Evolutionary conservation across 2,797 vertebrate genomes (phyloP).

Genomic region (Peromyscus melanophrys): DNA sequence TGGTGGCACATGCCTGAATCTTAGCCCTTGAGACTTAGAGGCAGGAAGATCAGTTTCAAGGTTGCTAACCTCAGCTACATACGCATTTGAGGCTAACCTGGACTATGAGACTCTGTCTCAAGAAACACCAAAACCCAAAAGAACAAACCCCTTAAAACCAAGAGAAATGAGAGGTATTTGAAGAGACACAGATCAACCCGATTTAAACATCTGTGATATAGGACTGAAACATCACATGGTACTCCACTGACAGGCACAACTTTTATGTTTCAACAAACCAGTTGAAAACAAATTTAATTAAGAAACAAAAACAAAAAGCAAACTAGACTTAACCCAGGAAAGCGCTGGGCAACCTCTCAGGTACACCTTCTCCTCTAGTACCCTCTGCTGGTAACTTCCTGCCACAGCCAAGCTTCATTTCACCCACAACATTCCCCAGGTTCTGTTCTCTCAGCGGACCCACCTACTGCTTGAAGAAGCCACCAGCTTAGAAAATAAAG

Average conservation of each 20-base stretch:
- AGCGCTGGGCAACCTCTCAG: not conserved
- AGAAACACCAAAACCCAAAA: not conserved
- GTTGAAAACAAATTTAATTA: not conserved
- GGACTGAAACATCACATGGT: not conserved
- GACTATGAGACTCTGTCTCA: not conserved
- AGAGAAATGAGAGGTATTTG: not conserved
- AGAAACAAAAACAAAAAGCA: not conserved
- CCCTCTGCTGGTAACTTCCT: conserved; percentile 73
- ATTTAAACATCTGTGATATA: not conserved
- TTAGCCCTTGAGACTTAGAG: not conserved
- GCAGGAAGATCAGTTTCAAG: not conserved
- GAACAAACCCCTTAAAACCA: not conserved
- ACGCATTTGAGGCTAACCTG: not conserved
- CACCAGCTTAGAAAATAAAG: conserved; percentile 54
- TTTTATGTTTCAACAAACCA: not conserved
- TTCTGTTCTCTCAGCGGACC: conserved; percentile 30
- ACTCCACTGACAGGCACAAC: not conserved
- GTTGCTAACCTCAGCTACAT: not conserved
- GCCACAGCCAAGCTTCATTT: conserved; percentile 24
- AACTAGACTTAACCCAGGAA: not conserved
- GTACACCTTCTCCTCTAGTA: conserved; percentile 41
- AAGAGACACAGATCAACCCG: not conserved
- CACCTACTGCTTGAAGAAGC: not conserved
- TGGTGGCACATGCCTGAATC: not conserved
- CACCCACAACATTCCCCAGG: not conserved